phyloP scores from a whole-genome alignment of 2,888 invertebrate species.

The Ophion slaviceki region DNA sequence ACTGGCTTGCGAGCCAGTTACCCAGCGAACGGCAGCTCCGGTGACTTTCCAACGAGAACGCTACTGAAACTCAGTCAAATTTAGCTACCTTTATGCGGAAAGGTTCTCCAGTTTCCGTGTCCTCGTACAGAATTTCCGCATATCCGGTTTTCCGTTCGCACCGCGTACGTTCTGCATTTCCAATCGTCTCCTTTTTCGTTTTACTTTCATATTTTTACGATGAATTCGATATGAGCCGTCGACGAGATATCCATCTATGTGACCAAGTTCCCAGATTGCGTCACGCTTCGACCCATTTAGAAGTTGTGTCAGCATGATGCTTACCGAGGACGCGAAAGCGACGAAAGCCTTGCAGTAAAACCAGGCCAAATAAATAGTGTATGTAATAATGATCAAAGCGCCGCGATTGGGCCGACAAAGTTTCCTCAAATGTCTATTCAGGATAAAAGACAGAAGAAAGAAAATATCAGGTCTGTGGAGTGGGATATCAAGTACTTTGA shows the following conservation, averaged over 20 bases:
- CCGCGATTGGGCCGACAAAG: slow-evolving; percentile 24
- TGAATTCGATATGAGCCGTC: background rate
- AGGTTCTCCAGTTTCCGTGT: background rate
- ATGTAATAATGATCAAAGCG: slow-evolving; percentile 57
- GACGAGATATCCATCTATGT: background rate
- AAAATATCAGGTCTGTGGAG: slow-evolving; percentile 21
- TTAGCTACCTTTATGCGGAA: background rate
- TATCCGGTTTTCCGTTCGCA: background rate
- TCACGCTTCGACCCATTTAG: slow-evolving; percentile 1
- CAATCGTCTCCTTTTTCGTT: background rate
- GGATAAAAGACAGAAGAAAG: slow-evolving; percentile 37
- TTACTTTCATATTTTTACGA: background rate
- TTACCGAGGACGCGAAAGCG: slow-evolving; percentile 33
- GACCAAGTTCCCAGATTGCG: slow-evolving; percentile 1
- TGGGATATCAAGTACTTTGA: slow-evolving; percentile 23
- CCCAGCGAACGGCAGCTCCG: too few species aligned
- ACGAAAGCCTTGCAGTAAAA: slow-evolving; percentile 8
- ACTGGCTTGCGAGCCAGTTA: too few species aligned
- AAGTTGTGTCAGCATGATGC: slow-evolving; percentile 39
- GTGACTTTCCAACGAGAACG: too few species aligned
- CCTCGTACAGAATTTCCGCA: background rate
- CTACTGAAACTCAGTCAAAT: background rate
- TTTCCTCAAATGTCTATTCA: slow-evolving; percentile 54
- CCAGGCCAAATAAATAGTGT: slow-evolving; percentile 57
- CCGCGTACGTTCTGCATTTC: background rate